phyloP scores from a whole-genome alignment of 2,113 vertebrate genomes.

The Actinemys pallida region DNA sequence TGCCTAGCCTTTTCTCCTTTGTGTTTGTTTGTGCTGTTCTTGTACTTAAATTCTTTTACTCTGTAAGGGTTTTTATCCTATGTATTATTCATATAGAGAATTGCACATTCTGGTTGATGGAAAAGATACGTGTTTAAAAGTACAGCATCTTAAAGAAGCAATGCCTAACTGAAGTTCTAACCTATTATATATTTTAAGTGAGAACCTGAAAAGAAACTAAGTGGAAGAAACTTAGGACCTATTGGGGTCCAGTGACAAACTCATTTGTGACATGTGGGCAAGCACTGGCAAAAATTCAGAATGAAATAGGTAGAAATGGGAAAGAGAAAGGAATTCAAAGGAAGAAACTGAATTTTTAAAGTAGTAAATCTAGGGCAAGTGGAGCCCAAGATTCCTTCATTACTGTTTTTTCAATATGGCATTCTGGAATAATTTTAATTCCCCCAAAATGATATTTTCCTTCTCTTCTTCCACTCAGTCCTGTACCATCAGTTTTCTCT shows the following conservation, averaged over 20 bases:
- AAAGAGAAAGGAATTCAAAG: neutral
- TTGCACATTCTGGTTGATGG: neutral
- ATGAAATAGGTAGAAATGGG: neutral
- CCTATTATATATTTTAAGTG: neutral
- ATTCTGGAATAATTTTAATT: neutral
- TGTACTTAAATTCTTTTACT: neutral
- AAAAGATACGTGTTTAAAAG: neutral
- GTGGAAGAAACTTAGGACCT: neutral
- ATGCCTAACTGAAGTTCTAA: neutral
- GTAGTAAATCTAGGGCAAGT: neutral
- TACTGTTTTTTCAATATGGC: neutral
- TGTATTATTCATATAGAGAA: neutral
- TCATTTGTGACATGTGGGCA: too few relatives aligned
- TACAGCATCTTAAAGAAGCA: neutral
- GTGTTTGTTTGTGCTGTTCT: neutral
- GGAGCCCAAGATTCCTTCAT: neutral
- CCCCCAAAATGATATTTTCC: neutral
- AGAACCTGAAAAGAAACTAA: neutral
- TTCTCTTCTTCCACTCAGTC: neutral
- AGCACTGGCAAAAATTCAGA: too few relatives aligned
- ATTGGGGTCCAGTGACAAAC: neutral
- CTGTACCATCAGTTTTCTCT: neutral
- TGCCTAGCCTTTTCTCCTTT: neutral
- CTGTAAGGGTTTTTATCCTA: neutral
- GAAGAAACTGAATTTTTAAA: neutral